Conservation (phyloP, 1,140 invertebrate species). For the Conus ventricosus region DNA sequence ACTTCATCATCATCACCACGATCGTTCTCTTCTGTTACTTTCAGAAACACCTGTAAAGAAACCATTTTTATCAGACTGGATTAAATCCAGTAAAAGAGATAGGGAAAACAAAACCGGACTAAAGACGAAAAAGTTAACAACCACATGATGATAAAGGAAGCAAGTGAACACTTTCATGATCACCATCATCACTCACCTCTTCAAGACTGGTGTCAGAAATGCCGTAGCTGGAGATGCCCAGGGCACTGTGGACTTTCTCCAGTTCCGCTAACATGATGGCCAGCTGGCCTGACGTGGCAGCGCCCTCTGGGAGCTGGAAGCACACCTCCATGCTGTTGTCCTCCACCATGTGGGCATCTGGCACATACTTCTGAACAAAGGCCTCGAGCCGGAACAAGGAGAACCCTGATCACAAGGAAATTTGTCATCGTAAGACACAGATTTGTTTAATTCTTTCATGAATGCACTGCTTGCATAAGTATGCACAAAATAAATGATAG, state of each 20-base stretch:
- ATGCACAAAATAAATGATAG: too few relatives aligned
- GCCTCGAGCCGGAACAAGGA: slow-evolving; percentile 72
- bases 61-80: slow-evolving; percentile 1
- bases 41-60: slow-evolving; percentile 76
- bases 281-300: slow-evolving; percentile 67
- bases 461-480: too few relatives aligned
- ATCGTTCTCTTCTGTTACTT: slow-evolving; percentile 73
- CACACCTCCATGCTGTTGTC: slow-evolving; percentile 77
- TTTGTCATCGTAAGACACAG: too few relatives aligned
- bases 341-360: slow-evolving; percentile 76
- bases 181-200: slow-evolving; percentile 68
- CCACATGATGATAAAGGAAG: too few relatives aligned
- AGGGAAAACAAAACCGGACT: too few relatives aligned
- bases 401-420: slow-evolving; percentile 48
- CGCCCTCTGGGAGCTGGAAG: slow-evolving; percentile 76
- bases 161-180: too few relatives aligned
- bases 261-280: slow-evolving; percentile 76
- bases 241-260: slow-evolving; percentile 72
- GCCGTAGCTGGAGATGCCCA: slow-evolving; percentile 78
- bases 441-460: too few relatives aligned
- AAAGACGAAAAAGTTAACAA: too few relatives aligned
- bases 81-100: not conserved
- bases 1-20: slow-evolving; percentile 51
- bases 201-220: slow-evolving; percentile 81
- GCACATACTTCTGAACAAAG: slow-evolving; percentile 78